A percentile compares a stretch with the other conserved stretches of the same genome.
phyloP scores from a whole-genome alignment of 2,113 vertebrate genomes.

The Clupea harengus region DNA sequence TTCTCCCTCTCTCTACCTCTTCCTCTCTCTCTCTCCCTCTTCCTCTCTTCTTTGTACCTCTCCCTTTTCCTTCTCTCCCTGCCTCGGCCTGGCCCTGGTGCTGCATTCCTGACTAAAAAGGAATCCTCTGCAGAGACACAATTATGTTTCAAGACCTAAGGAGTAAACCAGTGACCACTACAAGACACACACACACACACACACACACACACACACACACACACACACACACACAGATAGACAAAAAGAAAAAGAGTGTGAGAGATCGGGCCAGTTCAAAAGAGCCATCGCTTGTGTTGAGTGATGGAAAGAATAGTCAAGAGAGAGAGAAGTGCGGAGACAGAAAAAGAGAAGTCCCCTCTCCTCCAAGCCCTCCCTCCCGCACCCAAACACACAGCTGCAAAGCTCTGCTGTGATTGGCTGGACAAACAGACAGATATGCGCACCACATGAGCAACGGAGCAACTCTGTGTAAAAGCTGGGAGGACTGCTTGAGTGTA shows the following conservation, averaged over 20 bases:
- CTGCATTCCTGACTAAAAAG: slow-evolving; percentile 14
- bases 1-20: not conserved
- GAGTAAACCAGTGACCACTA: slow-evolving; percentile 27
- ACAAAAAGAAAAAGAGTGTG: not conserved
- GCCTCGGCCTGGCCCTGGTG: not conserved
- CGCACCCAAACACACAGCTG: slow-evolving; percentile 32
- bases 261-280: not conserved
- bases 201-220: slow-evolving; percentile 38
- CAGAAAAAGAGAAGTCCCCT: not conserved
- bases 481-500: slow-evolving; percentile 26
- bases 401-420: slow-evolving; percentile 43
- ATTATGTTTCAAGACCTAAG: not conserved
- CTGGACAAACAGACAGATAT: slow-evolving; percentile 55
- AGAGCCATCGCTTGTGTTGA: slow-evolving; percentile 36
- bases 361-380: not conserved
- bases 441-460: slow-evolving; percentile 57
- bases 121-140: slow-evolving; percentile 18
- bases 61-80: not conserved
- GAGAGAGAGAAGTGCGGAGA: slow-evolving; percentile 24
- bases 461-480: slow-evolving; percentile 33
- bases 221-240: slow-evolving; percentile 21
- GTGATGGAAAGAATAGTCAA: not conserved
- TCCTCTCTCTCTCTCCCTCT: not conserved
- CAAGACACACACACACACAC: slow-evolving; percentile 15
- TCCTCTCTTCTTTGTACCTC: not conserved